A percentile compares a stretch with the other conserved stretches of the same genome.
These are phyloP conservation scores for Nothocercus nigrocapillus DNA, from an alignment of 2,113 vertebrate genomes.

Conservation along the genomic window DNA sequence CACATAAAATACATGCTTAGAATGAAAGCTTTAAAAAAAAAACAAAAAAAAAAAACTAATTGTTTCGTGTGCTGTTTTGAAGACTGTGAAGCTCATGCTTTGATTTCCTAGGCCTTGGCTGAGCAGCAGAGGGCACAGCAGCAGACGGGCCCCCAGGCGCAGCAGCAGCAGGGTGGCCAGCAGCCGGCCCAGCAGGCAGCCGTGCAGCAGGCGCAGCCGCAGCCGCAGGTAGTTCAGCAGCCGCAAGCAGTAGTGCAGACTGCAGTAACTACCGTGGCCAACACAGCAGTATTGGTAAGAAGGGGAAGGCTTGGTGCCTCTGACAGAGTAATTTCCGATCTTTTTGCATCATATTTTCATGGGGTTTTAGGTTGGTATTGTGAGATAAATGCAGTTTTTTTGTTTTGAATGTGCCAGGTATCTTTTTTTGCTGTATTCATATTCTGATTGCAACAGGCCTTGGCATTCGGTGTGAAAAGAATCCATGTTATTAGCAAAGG, in stretches of 20 bases:
- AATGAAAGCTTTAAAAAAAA: not conserved
- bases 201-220: constrained; percentile 76
- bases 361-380: not conserved
- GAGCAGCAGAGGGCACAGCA: constrained; percentile 91
- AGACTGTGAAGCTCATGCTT: not conserved
- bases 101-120: constrained; percentile 82
- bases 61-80: not conserved
- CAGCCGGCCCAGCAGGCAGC: constrained; percentile 66
- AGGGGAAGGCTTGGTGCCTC: constrained; percentile 20
- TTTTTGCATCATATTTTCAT: not conserved
- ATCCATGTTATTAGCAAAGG: not conserved
- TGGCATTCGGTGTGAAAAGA: not conserved
- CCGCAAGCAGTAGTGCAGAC: constrained; percentile 83
- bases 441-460: not conserved
- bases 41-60: not conserved
- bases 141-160: constrained; percentile 80
- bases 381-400: not conserved
- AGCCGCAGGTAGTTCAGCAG: constrained; percentile 74
- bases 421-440: not conserved
- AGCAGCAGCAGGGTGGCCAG: constrained; percentile 75
- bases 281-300: constrained; percentile 91
- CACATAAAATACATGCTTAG: not conserved
- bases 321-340: constrained; percentile 14
- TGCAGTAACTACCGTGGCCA: constrained; percentile 84
- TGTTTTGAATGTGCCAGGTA: not conserved